phyloP scores from a whole-genome alignment of 37 sponge, comb jelly and placozoan species.

The Agelas oroides region DNA sequence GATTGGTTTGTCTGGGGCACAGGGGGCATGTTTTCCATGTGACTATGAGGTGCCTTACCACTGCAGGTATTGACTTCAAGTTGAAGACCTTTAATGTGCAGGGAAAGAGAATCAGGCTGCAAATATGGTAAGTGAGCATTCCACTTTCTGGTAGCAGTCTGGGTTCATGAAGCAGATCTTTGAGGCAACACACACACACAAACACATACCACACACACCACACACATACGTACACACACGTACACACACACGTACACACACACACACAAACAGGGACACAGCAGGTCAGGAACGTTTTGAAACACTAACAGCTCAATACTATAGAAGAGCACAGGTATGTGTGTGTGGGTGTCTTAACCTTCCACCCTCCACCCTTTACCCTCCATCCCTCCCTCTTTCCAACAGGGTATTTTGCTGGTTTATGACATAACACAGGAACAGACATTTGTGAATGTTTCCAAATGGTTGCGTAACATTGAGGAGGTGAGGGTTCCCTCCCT shows the following conservation, averaged over 20 bases:
- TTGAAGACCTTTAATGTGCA: constrained; percentile 73
- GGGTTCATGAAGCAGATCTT: background rate
- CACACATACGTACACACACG: no score
- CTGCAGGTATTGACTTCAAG: constrained; percentile 91
- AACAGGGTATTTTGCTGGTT: constrained; percentile 81
- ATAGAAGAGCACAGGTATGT: constrained; percentile 82
- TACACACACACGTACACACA: background rate
- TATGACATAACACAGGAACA: constrained; percentile 85
- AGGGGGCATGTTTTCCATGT: no score
- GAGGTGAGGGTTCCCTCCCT: constrained; percentile 62
- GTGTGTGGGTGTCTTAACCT: background rate
- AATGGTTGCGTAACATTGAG: constrained; percentile 83
- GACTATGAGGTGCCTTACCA: background rate
- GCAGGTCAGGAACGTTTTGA: constrained; percentile 94
- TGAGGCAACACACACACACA: no score
- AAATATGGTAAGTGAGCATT: constrained; percentile 69
- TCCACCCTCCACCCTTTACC: background rate
- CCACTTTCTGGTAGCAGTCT: no score
- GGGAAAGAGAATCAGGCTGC: constrained; percentile 75
- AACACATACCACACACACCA: no score
- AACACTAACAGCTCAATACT: constrained; percentile 89
- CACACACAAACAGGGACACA: constrained; percentile 74
- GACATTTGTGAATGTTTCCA: constrained; percentile 80
- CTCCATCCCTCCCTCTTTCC: background rate
- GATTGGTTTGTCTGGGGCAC: no score